Evolutionary conservation across 1,140 invertebrate species (phyloP).

Genomic region (Aphelenchoides avenae): DNA sequence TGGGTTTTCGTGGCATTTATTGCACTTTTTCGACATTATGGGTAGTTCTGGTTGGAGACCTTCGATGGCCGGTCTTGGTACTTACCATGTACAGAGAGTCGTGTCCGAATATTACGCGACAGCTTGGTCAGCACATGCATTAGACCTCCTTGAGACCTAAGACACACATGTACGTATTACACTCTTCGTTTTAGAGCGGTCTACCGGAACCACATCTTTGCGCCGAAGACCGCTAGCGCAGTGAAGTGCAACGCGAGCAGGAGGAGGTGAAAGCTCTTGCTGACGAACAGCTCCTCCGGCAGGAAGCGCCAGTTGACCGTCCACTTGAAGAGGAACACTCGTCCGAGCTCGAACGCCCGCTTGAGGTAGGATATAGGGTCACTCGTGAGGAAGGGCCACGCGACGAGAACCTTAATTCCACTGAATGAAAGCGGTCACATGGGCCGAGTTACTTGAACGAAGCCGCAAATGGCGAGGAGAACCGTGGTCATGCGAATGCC

Average conservation of each 20-base stretch:
- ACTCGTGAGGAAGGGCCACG: conserved; percentile 77
- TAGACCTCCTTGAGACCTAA: conserved; percentile 46
- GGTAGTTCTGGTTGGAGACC: too few relatives aligned
- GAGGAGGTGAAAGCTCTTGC: conserved; percentile 74
- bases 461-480: conserved; percentile 77
- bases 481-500: conserved; percentile 69
- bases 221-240: conserved; percentile 69
- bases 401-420: conserved; percentile 38
- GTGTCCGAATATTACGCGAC: conserved; percentile 28
- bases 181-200: too few relatives aligned
- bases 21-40: too few relatives aligned
- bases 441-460: conserved; percentile 69
- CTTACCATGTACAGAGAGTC: conserved; percentile 30
- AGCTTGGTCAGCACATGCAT: conserved; percentile 13
- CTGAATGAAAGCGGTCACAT: too few relatives aligned
- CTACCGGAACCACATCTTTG: conserved; percentile 66
- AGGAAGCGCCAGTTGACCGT: conserved; percentile 97
- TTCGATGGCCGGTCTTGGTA: too few relatives aligned
- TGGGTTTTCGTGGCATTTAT: too few relatives aligned
- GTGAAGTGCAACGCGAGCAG: conserved; percentile 74
- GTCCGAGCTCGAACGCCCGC: conserved; percentile 84
- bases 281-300: conserved; percentile 75
- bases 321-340: conserved; percentile 93
- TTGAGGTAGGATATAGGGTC: conserved; percentile 80
- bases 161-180: too few relatives aligned